Conservation (phyloP, 2,888 invertebrate genomes). For the Drosophila demipolita region DNA sequence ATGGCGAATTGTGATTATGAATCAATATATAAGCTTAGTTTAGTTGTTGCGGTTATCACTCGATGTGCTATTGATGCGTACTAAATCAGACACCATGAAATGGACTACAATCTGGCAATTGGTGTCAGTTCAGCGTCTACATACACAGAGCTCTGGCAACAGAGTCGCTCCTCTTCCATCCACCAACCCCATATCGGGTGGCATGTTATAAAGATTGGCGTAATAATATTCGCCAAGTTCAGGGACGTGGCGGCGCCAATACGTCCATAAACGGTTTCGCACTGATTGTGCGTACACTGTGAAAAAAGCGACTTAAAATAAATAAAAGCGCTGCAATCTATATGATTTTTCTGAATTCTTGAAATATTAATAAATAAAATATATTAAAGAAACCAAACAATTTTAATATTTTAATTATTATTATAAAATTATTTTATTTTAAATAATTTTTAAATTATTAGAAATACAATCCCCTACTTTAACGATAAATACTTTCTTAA, state of each 20-base stretch:
- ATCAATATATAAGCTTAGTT: not conserved
- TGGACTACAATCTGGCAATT: conserved; percentile 15
- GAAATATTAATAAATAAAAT: not conserved
- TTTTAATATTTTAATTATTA: not conserved
- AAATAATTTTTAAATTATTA: not conserved
- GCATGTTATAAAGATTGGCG: not conserved
- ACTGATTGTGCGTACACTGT: conserved; percentile 8
- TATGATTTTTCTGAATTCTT: not conserved
- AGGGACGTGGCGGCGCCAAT: conserved; percentile 43
- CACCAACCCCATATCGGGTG: not conserved
- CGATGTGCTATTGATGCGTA: conserved; percentile 26
- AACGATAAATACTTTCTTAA: not conserved
- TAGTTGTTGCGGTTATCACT: conserved; percentile 9
- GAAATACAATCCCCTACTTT: not conserved
- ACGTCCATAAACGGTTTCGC: conserved; percentile 16
- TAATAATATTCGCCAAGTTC: conserved; percentile 81
- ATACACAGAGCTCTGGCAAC: not conserved
- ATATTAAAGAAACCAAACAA: not conserved
- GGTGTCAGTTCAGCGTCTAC: conserved; percentile 23
- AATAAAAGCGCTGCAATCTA: not conserved
- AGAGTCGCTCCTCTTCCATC: not conserved
- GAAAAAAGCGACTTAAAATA: not conserved
- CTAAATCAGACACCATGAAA: conserved; percentile 32
- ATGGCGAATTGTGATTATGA: not conserved
- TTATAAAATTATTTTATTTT: not conserved